phyloP scores from a whole-genome alignment of 1,140 invertebrate genomes.

The Atta texana region DNA sequence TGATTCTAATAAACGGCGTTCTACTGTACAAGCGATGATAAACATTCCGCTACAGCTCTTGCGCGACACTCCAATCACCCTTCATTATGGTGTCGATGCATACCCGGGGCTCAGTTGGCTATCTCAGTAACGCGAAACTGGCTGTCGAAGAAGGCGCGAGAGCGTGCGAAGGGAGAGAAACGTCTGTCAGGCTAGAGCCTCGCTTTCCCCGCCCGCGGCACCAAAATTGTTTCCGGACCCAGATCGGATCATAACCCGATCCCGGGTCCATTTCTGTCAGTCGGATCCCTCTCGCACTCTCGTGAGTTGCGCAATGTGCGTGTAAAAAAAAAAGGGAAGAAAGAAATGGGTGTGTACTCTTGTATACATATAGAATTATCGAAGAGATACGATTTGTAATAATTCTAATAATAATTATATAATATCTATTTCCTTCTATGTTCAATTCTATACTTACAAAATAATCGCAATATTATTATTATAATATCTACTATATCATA shows the following conservation, averaged over 20 bases:
- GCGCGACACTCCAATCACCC: slow-evolving; percentile 56
- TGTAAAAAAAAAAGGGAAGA: not conserved
- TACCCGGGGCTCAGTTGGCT: slow-evolving; percentile 37
- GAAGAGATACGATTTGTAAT: slow-evolving; percentile 1
- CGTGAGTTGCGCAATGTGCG: slow-evolving; percentile 1
- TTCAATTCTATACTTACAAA: slow-evolving; percentile 10
- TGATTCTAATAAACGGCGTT: slow-evolving; percentile 29
- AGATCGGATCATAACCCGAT: slow-evolving; percentile 34
- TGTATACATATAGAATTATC: not conserved
- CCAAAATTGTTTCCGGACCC: slow-evolving; percentile 59
- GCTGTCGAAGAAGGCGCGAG: slow-evolving; percentile 52
- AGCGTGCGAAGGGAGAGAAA: slow-evolving; percentile 47
- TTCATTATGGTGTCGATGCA: slow-evolving; percentile 51
- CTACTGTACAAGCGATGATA: slow-evolving; percentile 30
- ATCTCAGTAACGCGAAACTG: slow-evolving; percentile 30
- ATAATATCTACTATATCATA: not conserved
- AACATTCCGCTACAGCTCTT: slow-evolving; percentile 39
- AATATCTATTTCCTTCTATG: not conserved
- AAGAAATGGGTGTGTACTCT: not conserved
- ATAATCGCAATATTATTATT: not conserved
- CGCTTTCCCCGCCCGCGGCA: slow-evolving; percentile 59
- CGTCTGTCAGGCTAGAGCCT: slow-evolving; percentile 47
- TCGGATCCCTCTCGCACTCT: not conserved
- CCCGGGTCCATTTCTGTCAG: slow-evolving; percentile 52
- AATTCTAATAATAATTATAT: not conserved